Evolutionary conservation across 2,113 vertebrate species (phyloP), one percentile per base, ranked within the genome.

Genomic region (Silurus asotus): DNA sequence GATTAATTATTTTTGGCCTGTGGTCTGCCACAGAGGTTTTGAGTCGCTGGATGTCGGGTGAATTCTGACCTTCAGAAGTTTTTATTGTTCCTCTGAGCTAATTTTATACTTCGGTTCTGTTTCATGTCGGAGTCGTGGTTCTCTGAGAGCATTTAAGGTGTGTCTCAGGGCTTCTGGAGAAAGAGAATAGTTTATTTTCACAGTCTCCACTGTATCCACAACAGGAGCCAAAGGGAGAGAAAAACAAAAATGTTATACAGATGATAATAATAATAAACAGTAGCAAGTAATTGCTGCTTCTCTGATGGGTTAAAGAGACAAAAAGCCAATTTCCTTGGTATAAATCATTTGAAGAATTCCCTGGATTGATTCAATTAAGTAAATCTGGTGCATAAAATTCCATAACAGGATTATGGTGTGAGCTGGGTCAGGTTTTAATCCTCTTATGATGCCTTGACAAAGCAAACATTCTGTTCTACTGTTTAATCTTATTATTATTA

Each of bases 1-100:
- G 37, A 37, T 37, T 37, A 37, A 37, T 37, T 37, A 37, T 37
- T 83, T 79, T n/a, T 72, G 53, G 82, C 67, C 74, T 28, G 83
- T 48, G 83, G 84, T 53, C 58, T 51, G 37, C 86, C 86, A 55
- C 74, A 67, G 72, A 28, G 53, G 85, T 80, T 69, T 51, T 56
- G 13, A 51, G 61, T 58, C 72, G 62, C 51, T 64, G 64, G 56
- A 77, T 75, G 67, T 84, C 75, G 69, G 15, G 2, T 84, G 78
- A 58, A 72, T 53, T 55, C 11, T 49, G 55, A 56, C 49, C 25
- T 9, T 61, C 70, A 75, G 67, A 76, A 84, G 59, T 45, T 67
- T 25, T 23, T 87, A 64, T 11, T 19, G 37, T 53, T 72, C 65
- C 61, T 65, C 55, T 0, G 28, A 2, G 70, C 53, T 83, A 14